Evolutionary conservation across 1,140 invertebrate genomes (phyloP).

Genomic region (Acromyrmex echinatior): DNA sequence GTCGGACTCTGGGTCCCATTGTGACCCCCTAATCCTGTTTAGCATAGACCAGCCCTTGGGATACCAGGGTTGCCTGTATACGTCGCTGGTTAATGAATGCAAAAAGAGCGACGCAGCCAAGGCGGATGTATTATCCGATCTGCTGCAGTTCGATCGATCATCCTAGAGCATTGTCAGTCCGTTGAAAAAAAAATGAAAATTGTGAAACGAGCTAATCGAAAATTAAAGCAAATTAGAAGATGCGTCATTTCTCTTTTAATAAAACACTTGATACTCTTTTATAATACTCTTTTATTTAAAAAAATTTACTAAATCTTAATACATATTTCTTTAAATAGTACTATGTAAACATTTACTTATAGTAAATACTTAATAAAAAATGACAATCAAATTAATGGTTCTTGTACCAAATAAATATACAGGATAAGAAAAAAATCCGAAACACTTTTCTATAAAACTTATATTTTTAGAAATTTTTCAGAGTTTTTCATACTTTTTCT

Average conservation of each 20-base stretch:
- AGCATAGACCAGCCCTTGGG: conserved; percentile 52
- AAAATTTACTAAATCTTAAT: no score
- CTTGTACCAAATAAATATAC: no score
- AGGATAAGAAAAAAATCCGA: no score
- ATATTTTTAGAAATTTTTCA: no score
- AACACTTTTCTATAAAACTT: no score
- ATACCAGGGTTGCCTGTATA: conserved; percentile 6
- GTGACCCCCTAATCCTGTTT: conserved; percentile 61
- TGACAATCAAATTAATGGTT: no score
- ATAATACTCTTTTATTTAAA: no score
- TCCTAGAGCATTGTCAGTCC: not conserved
- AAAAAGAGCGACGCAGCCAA: conserved; percentile 1
- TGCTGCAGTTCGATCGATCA: conserved; percentile 12
- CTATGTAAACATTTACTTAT: no score
- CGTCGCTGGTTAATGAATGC: conserved; percentile 42
- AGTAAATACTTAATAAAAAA: no score
- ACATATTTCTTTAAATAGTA: no score
- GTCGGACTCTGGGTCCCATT: conserved; percentile 41
- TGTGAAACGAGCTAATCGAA: not conserved
- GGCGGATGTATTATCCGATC: conserved; percentile 12
- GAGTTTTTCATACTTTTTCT: no score
- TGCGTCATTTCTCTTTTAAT: not conserved
- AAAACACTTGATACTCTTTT: not conserved
- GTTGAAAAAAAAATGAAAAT: not conserved
- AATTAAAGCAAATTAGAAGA: not conserved